Evolutionary conservation across 1,140 invertebrate species (phyloP).

Genomic region (Aphis craccivora): DNA sequence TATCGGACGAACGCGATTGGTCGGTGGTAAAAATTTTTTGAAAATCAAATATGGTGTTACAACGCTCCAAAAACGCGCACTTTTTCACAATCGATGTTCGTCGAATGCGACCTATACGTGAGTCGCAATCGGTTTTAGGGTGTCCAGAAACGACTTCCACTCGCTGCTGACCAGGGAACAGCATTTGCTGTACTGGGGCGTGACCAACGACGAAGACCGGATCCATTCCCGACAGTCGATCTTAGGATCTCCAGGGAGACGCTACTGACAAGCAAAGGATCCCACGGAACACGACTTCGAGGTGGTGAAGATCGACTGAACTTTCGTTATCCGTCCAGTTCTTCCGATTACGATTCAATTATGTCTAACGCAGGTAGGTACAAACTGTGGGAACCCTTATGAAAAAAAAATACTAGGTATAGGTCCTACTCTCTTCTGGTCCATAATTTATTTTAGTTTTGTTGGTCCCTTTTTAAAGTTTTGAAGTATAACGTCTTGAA

Average conservation of each 20-base stretch:
- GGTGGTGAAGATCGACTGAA: not conserved
- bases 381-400: not conserved
- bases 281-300: not conserved
- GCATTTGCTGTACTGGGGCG: not conserved
- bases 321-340: not conserved
- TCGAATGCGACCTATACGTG: not conserved
- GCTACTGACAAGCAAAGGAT: too few species aligned
- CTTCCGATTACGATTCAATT: not conserved
- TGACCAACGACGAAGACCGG: not conserved
- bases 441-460: not conserved
- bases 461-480: not conserved
- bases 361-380: slow-evolving; percentile 50
- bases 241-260: not conserved
- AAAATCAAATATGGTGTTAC: slow-evolving; percentile 57
- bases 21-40: slow-evolving; percentile 50
- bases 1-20: slow-evolving; percentile 56
- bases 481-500: not conserved
- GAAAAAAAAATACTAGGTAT: not conserved
- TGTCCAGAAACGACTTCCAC: not conserved
- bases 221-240: not conserved
- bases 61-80: slow-evolving; percentile 55
- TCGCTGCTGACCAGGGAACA: not conserved
- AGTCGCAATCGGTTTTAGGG: not conserved
- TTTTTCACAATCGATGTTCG: not conserved
- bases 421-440: not conserved